phyloP scores from a whole-genome alignment of 2,113 vertebrate species.

The Vimba vimba region DNA sequence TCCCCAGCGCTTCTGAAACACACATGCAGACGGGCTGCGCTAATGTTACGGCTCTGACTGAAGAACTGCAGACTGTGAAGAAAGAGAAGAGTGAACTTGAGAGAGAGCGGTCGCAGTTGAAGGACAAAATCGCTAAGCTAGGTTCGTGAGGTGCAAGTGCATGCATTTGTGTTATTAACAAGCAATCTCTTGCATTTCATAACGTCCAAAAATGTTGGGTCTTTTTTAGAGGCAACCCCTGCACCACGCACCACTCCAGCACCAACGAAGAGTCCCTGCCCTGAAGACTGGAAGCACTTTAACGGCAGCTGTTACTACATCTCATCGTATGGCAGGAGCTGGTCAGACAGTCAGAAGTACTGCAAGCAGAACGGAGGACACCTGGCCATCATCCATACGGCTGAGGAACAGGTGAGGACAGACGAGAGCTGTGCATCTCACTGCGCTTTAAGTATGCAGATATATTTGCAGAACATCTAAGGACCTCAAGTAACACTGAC shows the following conservation, averaged over 20 bases:
- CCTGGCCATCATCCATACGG: slow-evolving; percentile 72
- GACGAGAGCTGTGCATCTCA: too few species aligned
- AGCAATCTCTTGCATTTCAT: neutral
- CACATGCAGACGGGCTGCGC: slow-evolving; percentile 48
- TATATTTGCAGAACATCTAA: neutral
- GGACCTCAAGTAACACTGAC: neutral
- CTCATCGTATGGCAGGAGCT: slow-evolving; percentile 40
- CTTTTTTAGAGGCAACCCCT: neutral
- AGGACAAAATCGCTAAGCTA: slow-evolving; percentile 27
- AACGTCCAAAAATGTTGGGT: neutral
- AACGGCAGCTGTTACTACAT: slow-evolving; percentile 72
- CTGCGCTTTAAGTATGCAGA: too few species aligned
- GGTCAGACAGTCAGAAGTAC: slow-evolving; percentile 55
- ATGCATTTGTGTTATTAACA: slow-evolving; percentile 2
- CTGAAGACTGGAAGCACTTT: slow-evolving; percentile 63
- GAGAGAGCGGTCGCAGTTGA: slow-evolving; percentile 41
- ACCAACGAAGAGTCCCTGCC: slow-evolving; percentile 48
- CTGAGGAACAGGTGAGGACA: slow-evolving; percentile 72
- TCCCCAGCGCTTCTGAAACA: neutral
- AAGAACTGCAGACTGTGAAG: slow-evolving; percentile 48
- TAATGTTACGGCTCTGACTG: slow-evolving; percentile 47
- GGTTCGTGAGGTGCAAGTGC: slow-evolving; percentile 35
- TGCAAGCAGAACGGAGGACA: slow-evolving; percentile 64
- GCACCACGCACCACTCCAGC: neutral
- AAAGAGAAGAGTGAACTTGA: slow-evolving; percentile 60